Evolutionary conservation across 2,797 vertebrate genomes (phyloP).

Genomic region (Danionella dracula): DNA sequence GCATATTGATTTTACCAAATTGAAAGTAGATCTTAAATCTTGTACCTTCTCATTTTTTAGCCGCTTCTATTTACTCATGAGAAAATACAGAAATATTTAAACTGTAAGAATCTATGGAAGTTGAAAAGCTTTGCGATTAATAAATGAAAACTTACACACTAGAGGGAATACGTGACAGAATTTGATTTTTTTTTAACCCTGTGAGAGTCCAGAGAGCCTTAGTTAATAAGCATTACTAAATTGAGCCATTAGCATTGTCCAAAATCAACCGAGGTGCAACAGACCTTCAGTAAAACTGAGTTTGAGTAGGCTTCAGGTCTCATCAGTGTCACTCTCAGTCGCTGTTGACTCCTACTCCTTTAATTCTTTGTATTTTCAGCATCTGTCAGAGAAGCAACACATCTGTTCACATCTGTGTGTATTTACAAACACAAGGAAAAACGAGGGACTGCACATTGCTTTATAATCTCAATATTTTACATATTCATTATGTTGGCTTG

Average conservation of each 20-base stretch:
- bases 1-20: too few species aligned
- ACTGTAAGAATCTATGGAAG: too few species aligned
- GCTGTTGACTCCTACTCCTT: slow-evolving; percentile 15
- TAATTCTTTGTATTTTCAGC: slow-evolving; percentile 19
- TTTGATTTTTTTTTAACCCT: not conserved
- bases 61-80: too few species aligned
- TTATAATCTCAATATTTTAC: too few species aligned
- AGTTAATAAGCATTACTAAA: not conserved
- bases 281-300: not conserved
- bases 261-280: not conserved
- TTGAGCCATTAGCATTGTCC: not conserved
- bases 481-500: too few species aligned
- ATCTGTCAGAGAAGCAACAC: slow-evolving; percentile 6
- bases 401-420: slow-evolving; percentile 15
- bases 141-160: too few species aligned
- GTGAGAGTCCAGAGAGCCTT: not conserved
- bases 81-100: too few species aligned
- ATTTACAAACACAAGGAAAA: not conserved
- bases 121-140: too few species aligned
- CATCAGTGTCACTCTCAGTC: not conserved
- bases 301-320: not conserved
- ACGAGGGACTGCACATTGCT: too few species aligned
- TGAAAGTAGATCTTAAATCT: too few species aligned
- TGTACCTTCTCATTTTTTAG: too few species aligned
- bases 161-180: not conserved